phyloP scores from a whole-genome alignment of 2,888 invertebrate genomes.

The Pristionchus mayeri region DNA sequence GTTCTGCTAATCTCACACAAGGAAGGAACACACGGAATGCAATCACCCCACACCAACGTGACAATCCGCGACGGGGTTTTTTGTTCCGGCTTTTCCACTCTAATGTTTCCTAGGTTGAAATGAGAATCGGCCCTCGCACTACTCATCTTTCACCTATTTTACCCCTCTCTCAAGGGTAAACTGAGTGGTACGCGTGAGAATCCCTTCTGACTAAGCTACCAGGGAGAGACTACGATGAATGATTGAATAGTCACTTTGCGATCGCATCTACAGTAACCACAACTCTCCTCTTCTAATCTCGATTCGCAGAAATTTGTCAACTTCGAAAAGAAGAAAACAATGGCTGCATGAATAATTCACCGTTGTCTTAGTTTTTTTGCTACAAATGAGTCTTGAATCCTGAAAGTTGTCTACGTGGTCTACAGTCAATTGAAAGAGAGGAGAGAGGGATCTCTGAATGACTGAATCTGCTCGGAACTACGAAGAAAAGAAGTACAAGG shows the following conservation, averaged over 20 bases:
- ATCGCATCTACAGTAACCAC: not conserved
- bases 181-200: constrained; percentile 5
- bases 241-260: not conserved
- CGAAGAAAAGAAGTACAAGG: not conserved
- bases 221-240: not conserved
- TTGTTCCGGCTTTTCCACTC: constrained; percentile 8
- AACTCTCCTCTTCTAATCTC: not conserved
- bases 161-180: constrained; percentile 1
- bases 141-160: constrained; percentile 30
- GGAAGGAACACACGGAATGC: not conserved
- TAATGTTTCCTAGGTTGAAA: constrained; percentile 2
- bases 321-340: not conserved
- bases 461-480: too few species aligned
- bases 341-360: not conserved
- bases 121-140: not conserved
- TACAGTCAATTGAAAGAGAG: not conserved
- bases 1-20: not conserved
- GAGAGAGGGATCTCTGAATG: too few species aligned
- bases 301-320: not conserved
- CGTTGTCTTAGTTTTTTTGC: not conserved
- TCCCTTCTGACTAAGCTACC: not conserved
- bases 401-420: too few species aligned
- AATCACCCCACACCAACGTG: not conserved
- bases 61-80: not conserved
- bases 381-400: too few species aligned